These are phyloP conservation scores for Polyommatus icarus DNA, from an alignment of 2,888 invertebrate species.

Conservation along the genomic window DNA sequence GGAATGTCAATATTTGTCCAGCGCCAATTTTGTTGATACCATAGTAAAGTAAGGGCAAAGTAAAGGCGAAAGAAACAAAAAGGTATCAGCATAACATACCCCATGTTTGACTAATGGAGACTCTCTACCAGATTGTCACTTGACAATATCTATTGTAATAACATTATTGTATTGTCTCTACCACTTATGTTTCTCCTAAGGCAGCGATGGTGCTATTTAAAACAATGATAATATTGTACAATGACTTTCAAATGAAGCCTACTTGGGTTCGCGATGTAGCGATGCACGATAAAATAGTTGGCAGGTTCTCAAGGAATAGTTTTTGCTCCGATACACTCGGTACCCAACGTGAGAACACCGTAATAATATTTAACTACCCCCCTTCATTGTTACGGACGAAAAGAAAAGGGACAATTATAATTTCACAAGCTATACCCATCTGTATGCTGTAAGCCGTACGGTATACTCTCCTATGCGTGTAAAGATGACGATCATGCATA, in stretches of 20 bases:
- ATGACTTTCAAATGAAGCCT: conserved; percentile 17
- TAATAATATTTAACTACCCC: conserved; percentile 37
- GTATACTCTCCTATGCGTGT: background rate
- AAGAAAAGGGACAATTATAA: conserved; percentile 27
- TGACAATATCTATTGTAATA: background rate
- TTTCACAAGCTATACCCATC: background rate
- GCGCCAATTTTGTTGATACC: too few relatives aligned
- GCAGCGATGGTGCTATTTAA: background rate
- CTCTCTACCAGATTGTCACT: background rate
- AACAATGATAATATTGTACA: conserved; percentile 5
- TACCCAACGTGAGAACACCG: conserved; percentile 46
- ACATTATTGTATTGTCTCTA: background rate
- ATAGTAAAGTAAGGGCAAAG: too few relatives aligned
- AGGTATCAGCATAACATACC: background rate
- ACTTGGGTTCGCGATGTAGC: background rate
- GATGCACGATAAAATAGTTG: conserved; percentile 13
- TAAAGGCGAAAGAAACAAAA: too few relatives aligned
- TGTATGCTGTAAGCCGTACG: background rate
- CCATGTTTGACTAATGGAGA: background rate
- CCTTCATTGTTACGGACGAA: conserved; percentile 32
- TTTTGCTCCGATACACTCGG: conserved; percentile 46
- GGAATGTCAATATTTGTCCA: too few relatives aligned
- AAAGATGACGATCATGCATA: conserved; percentile 27
- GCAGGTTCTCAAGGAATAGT: conserved; percentile 29
- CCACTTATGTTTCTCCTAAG: conserved; percentile 1